Conservation (phyloP, 2,113 vertebrate genomes). For the Rhadina sibilatrix region DNA sequence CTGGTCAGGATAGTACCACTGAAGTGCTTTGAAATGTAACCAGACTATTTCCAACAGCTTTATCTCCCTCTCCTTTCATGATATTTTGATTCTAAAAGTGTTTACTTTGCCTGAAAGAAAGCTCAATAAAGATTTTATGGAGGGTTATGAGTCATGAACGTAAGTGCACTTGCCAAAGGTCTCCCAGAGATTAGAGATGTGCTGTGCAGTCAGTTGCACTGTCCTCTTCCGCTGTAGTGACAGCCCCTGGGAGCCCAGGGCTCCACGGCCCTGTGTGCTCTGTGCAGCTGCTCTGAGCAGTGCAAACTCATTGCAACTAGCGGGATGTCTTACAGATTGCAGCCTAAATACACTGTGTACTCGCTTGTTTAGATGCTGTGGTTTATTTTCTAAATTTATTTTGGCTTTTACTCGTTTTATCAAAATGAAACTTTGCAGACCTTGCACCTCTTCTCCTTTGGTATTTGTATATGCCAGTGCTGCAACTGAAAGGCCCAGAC, state of each 20-base stretch:
- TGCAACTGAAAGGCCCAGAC: not conserved
- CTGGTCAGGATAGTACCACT: not conserved
- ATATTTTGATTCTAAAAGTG: not conserved
- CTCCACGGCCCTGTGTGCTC: not conserved
- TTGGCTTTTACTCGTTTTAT: not conserved
- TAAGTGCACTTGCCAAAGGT: not conserved
- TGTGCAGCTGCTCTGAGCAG: not conserved
- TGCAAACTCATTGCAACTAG: not conserved
- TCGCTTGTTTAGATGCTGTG: not conserved
- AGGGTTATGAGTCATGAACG: not conserved
- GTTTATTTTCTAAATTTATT: not conserved
- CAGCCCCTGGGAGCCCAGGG: not conserved
- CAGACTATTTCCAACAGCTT: not conserved
- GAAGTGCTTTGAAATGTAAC: not conserved
- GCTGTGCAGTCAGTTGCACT: not conserved
- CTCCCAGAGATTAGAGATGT: not conserved
- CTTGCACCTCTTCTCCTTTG: not conserved
- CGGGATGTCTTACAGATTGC: not conserved
- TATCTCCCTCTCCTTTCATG: not conserved
- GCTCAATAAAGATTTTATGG: slow-evolving; percentile 18
- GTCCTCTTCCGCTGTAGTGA: not conserved
- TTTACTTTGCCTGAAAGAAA: slow-evolving; percentile 6
- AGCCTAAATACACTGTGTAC: not conserved
- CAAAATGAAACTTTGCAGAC: not conserved
- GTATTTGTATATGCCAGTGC: not conserved